Evolutionary conservation across 2,888 invertebrate species (phyloP).

Genomic region (Hyposoter didymator): DNA sequence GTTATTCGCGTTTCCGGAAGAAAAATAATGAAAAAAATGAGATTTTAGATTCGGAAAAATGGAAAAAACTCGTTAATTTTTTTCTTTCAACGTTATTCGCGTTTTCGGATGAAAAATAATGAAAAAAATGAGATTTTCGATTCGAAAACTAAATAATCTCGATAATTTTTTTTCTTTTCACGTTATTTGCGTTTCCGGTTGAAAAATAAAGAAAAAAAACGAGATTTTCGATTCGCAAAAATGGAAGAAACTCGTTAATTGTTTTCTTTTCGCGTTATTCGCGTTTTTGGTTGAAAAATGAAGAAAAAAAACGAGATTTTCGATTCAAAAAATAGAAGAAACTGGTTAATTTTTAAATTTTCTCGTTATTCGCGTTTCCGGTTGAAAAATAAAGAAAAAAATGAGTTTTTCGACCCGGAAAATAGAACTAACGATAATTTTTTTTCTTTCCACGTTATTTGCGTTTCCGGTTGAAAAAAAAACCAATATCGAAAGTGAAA

Average conservation of each 20-base stretch:
- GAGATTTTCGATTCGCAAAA: too few relatives aligned
- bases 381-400: background rate
- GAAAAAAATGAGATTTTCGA: too few relatives aligned
- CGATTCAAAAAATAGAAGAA: background rate
- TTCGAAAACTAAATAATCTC: too few relatives aligned
- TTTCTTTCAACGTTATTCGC: constrained; percentile 23
- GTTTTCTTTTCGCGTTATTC: background rate
- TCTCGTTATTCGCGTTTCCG: constrained; percentile 39
- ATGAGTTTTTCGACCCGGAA: too few relatives aligned
- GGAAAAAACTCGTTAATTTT: background rate
- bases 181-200: constrained; percentile 23
- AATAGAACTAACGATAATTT: too few relatives aligned
- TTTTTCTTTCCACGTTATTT: background rate
- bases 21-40: constrained; percentile 16
- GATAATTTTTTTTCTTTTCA: background rate
- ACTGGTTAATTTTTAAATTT: constrained; percentile 16
- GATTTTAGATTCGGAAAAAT: background rate
- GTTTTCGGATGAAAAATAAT: constrained; percentile 30
- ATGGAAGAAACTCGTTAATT: too few relatives aligned
- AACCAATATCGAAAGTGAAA: constrained; percentile 70
- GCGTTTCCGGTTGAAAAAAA: constrained; percentile 36
- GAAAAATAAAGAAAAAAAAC: background rate
- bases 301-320: background rate
- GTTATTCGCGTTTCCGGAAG: constrained; percentile 19
- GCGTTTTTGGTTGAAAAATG: constrained; percentile 34